Evolutionary conservation across 92 coral and sea anemone genomes (phyloP).

Genomic region (Chrysogorgia sp.): DNA sequence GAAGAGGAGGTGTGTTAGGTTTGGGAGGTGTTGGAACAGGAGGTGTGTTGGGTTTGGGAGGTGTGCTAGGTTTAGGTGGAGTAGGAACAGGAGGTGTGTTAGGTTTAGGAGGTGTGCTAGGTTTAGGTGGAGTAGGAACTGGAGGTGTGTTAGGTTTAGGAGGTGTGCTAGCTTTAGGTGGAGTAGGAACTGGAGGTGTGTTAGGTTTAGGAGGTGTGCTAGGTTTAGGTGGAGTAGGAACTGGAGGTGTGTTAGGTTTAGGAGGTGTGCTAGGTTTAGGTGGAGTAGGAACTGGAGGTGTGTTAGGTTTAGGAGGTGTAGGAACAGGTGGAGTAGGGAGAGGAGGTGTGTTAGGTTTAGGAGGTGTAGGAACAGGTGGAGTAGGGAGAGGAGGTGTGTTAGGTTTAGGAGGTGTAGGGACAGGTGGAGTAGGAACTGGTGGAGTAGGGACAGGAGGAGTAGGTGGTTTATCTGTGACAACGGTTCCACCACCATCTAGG

Average conservation of each 20-base stretch:
- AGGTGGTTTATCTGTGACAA: constrained; percentile 32
- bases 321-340: constrained; percentile 36
- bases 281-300: constrained; percentile 46
- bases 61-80: constrained; percentile 57
- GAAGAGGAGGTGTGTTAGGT: constrained; percentile 47
- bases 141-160: constrained; percentile 27
- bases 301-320: constrained; percentile 40
- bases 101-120: constrained; percentile 38
- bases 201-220: constrained; percentile 46
- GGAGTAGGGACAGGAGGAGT: constrained; percentile 45
- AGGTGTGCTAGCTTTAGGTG: constrained; percentile 50
- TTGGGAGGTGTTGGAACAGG: constrained; percentile 57
- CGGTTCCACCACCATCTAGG: constrained; percentile 34
- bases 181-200: constrained; percentile 56
- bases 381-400: constrained; percentile 39
- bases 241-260: constrained; percentile 50
- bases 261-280: constrained; percentile 64
- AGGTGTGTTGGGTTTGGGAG: constrained; percentile 52
- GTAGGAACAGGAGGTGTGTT: constrained; percentile 46
- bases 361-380: constrained; percentile 34
- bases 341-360: constrained; percentile 40
- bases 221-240: constrained; percentile 62
- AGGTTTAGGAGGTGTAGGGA: constrained; percentile 12
- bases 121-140: constrained; percentile 29
- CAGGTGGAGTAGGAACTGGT: constrained; percentile 40